phyloP scores from a whole-genome alignment of 2,888 invertebrate species.

The Arctia plantaginis region DNA sequence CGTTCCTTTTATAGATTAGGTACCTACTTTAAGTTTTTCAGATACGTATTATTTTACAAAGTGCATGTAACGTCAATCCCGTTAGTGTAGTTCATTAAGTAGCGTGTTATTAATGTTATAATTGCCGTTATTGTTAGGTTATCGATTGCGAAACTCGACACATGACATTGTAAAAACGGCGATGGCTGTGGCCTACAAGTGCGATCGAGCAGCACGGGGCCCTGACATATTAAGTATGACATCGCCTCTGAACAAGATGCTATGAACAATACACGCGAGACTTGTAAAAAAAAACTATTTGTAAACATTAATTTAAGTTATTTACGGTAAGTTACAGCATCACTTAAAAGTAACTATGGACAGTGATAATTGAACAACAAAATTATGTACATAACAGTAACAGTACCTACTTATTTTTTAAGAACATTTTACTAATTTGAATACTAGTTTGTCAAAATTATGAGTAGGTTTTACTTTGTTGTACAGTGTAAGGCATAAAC shows the following conservation, averaged over 20 bases:
- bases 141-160: constrained; percentile 80
- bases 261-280: constrained; percentile 70
- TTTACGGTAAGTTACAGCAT: constrained; percentile 25
- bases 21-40: background rate
- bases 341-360: background rate
- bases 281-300: constrained; percentile 53
- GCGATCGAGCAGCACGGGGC: constrained; percentile 80
- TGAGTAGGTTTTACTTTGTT: background rate
- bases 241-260: constrained; percentile 70
- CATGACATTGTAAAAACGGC: constrained; percentile 84
- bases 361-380: background rate
- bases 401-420: background rate
- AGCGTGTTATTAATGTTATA: constrained; percentile 56
- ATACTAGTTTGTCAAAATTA: background rate
- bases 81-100: constrained; percentile 49
- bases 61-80: constrained; percentile 21
- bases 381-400: background rate
- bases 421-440: background rate
- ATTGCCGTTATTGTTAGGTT: constrained; percentile 71
- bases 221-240: constrained; percentile 84
- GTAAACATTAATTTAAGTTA: constrained; percentile 48
- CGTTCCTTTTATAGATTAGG: constrained; percentile 19
- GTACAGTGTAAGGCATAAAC: constrained; percentile 26
- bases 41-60: constrained; percentile 18
- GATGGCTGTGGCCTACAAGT: constrained; percentile 84